These are phyloP conservation scores for Ophonus ardosiacus DNA, from an alignment of 2,888 invertebrate genomes.

Conservation along the genomic window DNA sequence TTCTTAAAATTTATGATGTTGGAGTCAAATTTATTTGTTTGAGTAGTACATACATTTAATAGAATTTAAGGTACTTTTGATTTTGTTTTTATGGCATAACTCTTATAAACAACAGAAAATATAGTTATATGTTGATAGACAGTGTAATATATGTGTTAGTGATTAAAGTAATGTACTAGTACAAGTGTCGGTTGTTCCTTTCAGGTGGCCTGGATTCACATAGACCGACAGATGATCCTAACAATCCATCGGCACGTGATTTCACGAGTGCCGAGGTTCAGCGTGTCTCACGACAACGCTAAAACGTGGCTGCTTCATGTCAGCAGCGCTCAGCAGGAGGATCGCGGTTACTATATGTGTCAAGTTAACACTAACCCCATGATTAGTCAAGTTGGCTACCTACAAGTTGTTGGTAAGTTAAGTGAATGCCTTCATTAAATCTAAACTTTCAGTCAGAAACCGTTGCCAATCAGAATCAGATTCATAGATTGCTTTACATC, in stretches of 20 bases:
- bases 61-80: too few relatives aligned
- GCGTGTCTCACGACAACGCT: slow-evolving; percentile 93
- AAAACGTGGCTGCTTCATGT: slow-evolving; percentile 95
- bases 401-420: slow-evolving; percentile 93
- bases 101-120: too few relatives aligned
- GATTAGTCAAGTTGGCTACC: slow-evolving; percentile 95
- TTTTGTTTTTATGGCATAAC: too few relatives aligned
- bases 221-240: slow-evolving; percentile 95
- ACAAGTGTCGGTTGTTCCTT: background rate
- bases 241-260: slow-evolving; percentile 96
- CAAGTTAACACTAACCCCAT: slow-evolving; percentile 95
- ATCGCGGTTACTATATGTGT: slow-evolving; percentile 94
- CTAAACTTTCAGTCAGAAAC: too few relatives aligned
- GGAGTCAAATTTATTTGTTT: too few relatives aligned
- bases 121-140: too few relatives aligned
- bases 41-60: too few relatives aligned
- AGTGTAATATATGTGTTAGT: too few relatives aligned
- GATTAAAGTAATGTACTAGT: too few relatives aligned
- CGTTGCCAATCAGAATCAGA: too few relatives aligned
- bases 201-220: slow-evolving; percentile 96
- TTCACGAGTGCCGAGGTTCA: slow-evolving; percentile 92
- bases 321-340: slow-evolving; percentile 93
- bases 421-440: background rate
- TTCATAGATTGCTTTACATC: too few relatives aligned
- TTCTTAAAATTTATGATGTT: too few relatives aligned